A percentile compares a stretch with the other conserved stretches of the same genome.
Conservation (phyloP, 2,113 vertebrate species). For the Heterotilapia buettikoferi region DNA sequence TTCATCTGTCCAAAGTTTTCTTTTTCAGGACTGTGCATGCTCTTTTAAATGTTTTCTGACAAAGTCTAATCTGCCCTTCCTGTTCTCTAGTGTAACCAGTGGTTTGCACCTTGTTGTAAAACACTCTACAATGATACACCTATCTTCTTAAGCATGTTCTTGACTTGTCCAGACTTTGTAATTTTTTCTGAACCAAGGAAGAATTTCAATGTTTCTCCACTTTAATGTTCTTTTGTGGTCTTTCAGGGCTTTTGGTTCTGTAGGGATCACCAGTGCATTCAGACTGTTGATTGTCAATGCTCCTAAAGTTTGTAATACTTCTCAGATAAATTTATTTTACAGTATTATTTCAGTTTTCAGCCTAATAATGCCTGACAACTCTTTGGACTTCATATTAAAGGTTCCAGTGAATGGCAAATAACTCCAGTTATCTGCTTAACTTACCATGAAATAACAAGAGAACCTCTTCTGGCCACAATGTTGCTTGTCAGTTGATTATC, state of each 20-base stretch:
- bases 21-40: not conserved
- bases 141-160: rapidly evolving
- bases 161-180: not conserved
- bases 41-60: not conserved
- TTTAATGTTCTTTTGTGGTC: rapidly evolving
- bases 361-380: not conserved
- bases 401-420: rapidly evolving
- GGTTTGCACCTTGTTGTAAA: not conserved
- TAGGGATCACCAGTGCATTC: not conserved
- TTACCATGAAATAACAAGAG: not conserved
- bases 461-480: not conserved
- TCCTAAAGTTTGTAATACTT: not conserved
- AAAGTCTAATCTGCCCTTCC: not conserved
- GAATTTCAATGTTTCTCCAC: not conserved
- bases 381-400: not conserved
- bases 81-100: not conserved
- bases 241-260: not conserved
- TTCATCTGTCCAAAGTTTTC: not conserved
- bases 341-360: not conserved
- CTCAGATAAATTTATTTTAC: not conserved
- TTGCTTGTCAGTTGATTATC: not conserved
- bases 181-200: not conserved
- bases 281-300: not conserved
- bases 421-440: not conserved
- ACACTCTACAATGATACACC: not conserved